phyloP scores from a whole-genome alignment of 2,113 vertebrate genomes.

The Stomatorhinus ivindoensis region DNA sequence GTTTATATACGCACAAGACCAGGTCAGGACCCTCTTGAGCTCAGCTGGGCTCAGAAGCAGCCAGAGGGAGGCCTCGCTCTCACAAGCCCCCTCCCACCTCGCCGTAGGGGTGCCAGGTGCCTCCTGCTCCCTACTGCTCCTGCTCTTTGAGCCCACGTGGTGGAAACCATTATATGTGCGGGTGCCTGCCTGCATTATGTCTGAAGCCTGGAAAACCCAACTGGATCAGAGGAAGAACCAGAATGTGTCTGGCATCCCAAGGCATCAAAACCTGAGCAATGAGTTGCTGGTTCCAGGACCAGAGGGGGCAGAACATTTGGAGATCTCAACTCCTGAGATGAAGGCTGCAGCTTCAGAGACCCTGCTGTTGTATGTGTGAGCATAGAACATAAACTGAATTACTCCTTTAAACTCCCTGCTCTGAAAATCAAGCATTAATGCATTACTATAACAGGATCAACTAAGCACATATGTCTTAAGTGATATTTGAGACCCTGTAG shows the following conservation, averaged over 20 bases:
- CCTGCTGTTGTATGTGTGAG: neutral
- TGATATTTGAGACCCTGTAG: neutral
- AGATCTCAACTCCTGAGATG: neutral
- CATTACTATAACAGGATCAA: neutral
- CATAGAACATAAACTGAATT: neutral
- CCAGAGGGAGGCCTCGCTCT: neutral
- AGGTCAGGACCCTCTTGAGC: neutral
- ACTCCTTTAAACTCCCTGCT: neutral
- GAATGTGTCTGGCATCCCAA: neutral
- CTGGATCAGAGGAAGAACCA: neutral
- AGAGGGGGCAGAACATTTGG: neutral
- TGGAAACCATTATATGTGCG: neutral
- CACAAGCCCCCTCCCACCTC: neutral
- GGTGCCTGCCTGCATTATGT: neutral
- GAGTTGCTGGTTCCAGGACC: neutral
- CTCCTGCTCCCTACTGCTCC: neutral
- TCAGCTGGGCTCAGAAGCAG: neutral
- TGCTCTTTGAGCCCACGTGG: neutral
- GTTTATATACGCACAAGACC: conserved; percentile 4
- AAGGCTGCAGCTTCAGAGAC: neutral
- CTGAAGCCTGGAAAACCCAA: neutral
- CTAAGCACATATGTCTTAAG: neutral
- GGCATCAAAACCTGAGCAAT: neutral
- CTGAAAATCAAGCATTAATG: neutral
- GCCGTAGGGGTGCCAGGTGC: neutral